A percentile compares a stretch with the other conserved stretches of the same genome.
phyloP scores from a whole-genome alignment of 2,113 vertebrate genomes.

The Mobula birostris region DNA sequence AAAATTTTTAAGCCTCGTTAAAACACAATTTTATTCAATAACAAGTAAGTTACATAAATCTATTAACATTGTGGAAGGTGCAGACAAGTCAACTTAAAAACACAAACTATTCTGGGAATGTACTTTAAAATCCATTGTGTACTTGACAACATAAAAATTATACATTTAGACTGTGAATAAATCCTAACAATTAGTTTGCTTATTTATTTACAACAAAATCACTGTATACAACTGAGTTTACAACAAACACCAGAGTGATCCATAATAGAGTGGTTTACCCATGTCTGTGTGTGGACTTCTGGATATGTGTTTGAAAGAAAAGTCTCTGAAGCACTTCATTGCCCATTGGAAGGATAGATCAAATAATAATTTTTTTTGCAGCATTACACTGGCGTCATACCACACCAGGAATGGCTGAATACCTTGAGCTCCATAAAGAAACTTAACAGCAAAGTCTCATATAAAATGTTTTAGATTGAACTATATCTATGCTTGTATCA shows the following conservation, averaged over 20 bases:
- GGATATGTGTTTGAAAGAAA: not conserved
- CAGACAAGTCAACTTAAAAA: conserved; percentile 62
- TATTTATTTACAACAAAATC: conserved; percentile 60
- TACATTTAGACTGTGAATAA: conserved; percentile 59
- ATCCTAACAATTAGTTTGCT: conserved; percentile 53
- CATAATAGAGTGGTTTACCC: conserved; percentile 64
- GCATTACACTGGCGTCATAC: not conserved
- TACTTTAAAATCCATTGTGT: conserved; percentile 67
- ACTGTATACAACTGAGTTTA: conserved; percentile 60
- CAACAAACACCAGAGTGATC: conserved; percentile 59
- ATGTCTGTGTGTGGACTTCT: conserved; percentile 55
- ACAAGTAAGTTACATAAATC: conserved; percentile 72
- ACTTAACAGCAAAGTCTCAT: not conserved
- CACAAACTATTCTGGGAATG: conserved; percentile 44
- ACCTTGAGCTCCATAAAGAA: not conserved
- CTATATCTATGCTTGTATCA: not conserved
- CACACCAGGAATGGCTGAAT: not conserved
- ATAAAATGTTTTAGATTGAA: not conserved
- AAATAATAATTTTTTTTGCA: not conserved
- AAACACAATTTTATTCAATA: conserved; percentile 60
- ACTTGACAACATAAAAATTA: conserved; percentile 65
- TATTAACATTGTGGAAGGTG: conserved; percentile 65
- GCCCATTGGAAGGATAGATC: not conserved
- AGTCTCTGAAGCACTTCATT: not conserved
- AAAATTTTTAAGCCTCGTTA: not conserved